Conservation (phyloP, 2,888 invertebrate genomes). For the Anaspis maculata region DNA sequence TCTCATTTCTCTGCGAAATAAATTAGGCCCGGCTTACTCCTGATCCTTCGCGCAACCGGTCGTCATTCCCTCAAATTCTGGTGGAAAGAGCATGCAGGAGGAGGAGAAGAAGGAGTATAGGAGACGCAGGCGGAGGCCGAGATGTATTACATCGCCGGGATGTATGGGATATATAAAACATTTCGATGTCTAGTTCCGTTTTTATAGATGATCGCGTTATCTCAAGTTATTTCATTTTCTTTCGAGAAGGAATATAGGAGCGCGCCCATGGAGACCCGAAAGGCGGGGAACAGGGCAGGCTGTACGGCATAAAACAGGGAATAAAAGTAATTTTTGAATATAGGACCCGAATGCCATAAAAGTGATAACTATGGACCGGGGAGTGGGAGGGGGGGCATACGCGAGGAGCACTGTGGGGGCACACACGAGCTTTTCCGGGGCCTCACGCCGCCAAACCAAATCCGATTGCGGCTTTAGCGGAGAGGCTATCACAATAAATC, state of each 20-base stretch:
- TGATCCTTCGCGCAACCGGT: too few species aligned
- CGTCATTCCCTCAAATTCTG: too few species aligned
- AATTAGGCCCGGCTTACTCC: too few species aligned
- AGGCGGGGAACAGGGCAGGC: constrained; percentile 14
- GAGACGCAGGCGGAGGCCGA: too few species aligned
- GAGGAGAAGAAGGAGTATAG: too few species aligned
- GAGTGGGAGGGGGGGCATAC: constrained; percentile 17
- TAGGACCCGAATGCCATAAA: constrained; percentile 25
- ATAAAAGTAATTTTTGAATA: constrained; percentile 28
- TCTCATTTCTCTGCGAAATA: too few species aligned
- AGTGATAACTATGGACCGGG: constrained; percentile 26
- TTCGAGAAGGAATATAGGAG: constrained; percentile 16
- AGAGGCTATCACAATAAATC: constrained; percentile 39
- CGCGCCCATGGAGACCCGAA: too few species aligned
- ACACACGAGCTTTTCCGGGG: constrained; percentile 15
- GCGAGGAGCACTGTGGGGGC: constrained; percentile 9
- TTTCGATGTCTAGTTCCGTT: constrained; percentile 4
- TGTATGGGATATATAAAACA: too few species aligned
- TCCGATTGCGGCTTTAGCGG: constrained; percentile 39
- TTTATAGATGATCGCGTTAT: constrained; percentile 14
- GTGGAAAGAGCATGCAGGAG: too few species aligned
- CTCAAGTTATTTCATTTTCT: constrained; percentile 22
- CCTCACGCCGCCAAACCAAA: constrained; percentile 25
- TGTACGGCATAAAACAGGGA: constrained; percentile 21
- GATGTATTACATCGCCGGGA: too few species aligned